phyloP scores from a whole-genome alignment of 2,888 invertebrate species.

The Cheilosia vernalis region DNA sequence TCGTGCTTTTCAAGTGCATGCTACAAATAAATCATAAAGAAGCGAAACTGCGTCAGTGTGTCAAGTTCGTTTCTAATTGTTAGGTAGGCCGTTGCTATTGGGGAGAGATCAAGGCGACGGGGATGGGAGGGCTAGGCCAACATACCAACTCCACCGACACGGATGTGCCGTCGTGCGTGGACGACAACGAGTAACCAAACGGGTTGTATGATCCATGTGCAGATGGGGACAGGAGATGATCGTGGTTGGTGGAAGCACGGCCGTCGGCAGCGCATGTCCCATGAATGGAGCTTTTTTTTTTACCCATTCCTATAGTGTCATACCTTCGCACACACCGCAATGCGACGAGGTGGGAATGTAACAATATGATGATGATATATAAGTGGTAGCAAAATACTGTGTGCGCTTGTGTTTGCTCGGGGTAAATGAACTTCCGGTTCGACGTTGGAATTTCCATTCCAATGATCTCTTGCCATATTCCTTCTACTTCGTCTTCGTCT shows the following conservation, averaged over 20 bases:
- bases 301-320: constrained; percentile 9
- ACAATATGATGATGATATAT: constrained; percentile 16
- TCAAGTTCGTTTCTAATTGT: constrained; percentile 80
- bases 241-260: not conserved
- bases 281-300: constrained; percentile 70
- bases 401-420: constrained; percentile 57
- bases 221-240: not conserved
- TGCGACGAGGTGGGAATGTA: constrained; percentile 20
- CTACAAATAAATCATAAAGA: constrained; percentile 73
- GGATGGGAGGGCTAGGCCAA: constrained; percentile 30
- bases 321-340: constrained; percentile 41
- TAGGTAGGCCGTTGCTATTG: constrained; percentile 57
- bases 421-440: constrained; percentile 75
- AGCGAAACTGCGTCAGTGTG: constrained; percentile 80
- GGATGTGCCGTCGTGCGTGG: constrained; percentile 66
- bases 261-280: constrained; percentile 49
- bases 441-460: constrained; percentile 73
- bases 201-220: constrained; percentile 14
- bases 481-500: constrained; percentile 22
- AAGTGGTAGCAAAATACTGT: constrained; percentile 15
- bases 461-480: constrained; percentile 65
- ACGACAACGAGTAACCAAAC: not conserved
- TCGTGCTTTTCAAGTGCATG: constrained; percentile 72
- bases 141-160: constrained; percentile 53
- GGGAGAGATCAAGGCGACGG: constrained; percentile 1